phyloP scores from a whole-genome alignment of 2,888 invertebrate species.

The Hedychridium roseum region DNA sequence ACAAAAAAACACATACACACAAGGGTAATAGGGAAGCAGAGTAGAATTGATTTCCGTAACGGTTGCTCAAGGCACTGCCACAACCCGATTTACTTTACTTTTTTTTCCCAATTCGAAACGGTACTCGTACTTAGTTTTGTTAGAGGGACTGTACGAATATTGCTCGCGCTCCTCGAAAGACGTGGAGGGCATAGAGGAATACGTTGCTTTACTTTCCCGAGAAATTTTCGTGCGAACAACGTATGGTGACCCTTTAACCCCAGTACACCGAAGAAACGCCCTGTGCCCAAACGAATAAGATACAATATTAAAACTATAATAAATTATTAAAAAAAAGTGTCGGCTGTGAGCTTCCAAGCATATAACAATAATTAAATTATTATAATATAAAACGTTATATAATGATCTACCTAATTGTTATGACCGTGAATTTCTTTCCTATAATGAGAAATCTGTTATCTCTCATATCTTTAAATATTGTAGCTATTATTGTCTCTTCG shows the following conservation, averaged over 20 bases:
- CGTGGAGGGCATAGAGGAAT: conserved; percentile 21
- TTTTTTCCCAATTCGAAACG: conserved; percentile 34
- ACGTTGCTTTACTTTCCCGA: conserved; percentile 19
- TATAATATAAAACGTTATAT: conserved; percentile 60
- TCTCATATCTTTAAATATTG: conserved; percentile 51
- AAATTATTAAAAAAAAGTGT: conserved; percentile 57
- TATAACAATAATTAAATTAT: conserved; percentile 65
- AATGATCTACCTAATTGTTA: conserved; percentile 60
- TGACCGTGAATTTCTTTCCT: conserved; percentile 54
- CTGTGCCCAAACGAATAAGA: conserved; percentile 50
- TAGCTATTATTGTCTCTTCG: conserved; percentile 56
- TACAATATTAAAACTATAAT: conserved; percentile 44
- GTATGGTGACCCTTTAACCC: conserved; percentile 22
- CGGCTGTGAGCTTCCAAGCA: conserved; percentile 65
- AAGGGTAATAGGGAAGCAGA: conserved; percentile 42
- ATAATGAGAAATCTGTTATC: conserved; percentile 56
- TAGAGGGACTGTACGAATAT: conserved; percentile 39
- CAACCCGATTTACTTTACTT: conserved; percentile 44
- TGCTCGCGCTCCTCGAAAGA: conserved; percentile 27
- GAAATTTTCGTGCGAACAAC: conserved; percentile 28
- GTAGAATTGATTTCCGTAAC: conserved; percentile 53
- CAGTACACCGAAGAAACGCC: conserved; percentile 39
- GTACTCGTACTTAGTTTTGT: conserved; percentile 45
- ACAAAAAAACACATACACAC: conserved; percentile 32
- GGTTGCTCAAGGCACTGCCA: conserved; percentile 64